Evolutionary conservation across 2,113 vertebrate species (phyloP).

Genomic region (Neogale vison): DNA sequence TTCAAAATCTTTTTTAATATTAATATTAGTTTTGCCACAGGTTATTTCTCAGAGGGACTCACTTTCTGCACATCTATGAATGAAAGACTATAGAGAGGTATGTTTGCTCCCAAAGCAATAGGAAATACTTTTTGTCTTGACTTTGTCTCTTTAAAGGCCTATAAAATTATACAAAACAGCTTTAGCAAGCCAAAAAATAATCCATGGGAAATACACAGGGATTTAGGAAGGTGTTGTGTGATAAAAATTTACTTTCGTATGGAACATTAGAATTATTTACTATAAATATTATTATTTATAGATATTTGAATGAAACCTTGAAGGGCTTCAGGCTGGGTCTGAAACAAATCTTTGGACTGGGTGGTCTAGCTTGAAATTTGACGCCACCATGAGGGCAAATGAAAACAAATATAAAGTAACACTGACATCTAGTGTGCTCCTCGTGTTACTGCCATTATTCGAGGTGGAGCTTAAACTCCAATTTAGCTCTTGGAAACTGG

Average conservation of each 20-base stretch:
- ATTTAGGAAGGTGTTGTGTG: not conserved
- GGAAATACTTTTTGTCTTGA: not conserved
- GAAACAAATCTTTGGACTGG: not conserved
- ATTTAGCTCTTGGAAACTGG: not conserved
- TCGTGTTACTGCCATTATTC: not conserved
- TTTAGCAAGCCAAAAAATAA: slow-evolving; percentile 20
- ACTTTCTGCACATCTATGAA: not conserved
- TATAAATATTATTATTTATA: not conserved
- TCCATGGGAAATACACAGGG: not conserved
- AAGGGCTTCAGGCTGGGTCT: not conserved
- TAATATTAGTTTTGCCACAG: not conserved
- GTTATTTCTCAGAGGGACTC: not conserved
- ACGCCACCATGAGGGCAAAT: rapidly evolving
- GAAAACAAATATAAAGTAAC: slow-evolving; percentile 33
- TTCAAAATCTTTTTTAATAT: not conserved
- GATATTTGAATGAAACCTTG: not conserved
- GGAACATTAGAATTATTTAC: not conserved
- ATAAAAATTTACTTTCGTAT: slow-evolving; percentile 14
- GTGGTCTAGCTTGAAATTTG: not conserved
- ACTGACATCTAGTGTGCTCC: slow-evolving; percentile 52
- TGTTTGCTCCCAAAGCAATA: not conserved
- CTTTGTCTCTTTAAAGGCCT: not conserved
- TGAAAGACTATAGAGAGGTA: not conserved
- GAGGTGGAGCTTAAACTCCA: not conserved
- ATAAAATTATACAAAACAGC: not conserved